Evolutionary conservation across 1,140 invertebrate genomes (phyloP), one percentile per base, ranked within the genome.

Genomic region (Ceratina calcarata): DNA sequence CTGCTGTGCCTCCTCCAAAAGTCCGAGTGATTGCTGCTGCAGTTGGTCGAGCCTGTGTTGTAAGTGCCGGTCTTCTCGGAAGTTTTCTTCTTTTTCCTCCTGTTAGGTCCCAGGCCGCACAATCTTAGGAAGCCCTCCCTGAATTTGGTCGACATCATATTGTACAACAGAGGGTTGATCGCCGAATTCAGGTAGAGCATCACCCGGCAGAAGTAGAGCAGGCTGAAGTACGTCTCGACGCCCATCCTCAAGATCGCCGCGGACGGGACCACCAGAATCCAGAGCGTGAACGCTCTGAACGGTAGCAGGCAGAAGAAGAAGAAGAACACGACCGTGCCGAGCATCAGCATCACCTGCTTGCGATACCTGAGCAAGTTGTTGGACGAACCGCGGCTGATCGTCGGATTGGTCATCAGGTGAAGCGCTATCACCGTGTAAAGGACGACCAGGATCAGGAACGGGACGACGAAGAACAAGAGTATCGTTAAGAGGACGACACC

Each of bases 101-200:
- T 74, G 10, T 65, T 85, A 0, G 68, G 80, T 0, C 82, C 83
- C 3, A 90, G 72, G 0, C 93, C 87, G 83, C 95, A 93, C 61
- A 96, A 86, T 66, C 94, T 95, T 12, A 95, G 92, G 86, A 98
- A 98, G 0, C 97, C 97, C 20, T 96, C 95, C 15, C 97, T 94
- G 92, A 98, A 98, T 91, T 98, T 98, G 0, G 97, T 97, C n/a
- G 97, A 98, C 96, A 97, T 97, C 16, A 97, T 93, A 90, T 97
- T 97, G 92, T 98, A 98, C 18, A 98, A 94, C 83, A 98, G 97
- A 4, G 97, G 97, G 93, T 98, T 98, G 75, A 98, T 95, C 32
- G 97, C 97, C 7, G 97, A 98, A 90, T 98, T 98, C 22, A 98
- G 94, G 92, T 98, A 98, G 20, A 97, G 91, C 96, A 98, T 97